A percentile compares a stretch with the other conserved stretches of the same genome.
Evolutionary conservation across 2,888 invertebrate genomes (phyloP).

Genomic region (Eristalis pertinax): DNA sequence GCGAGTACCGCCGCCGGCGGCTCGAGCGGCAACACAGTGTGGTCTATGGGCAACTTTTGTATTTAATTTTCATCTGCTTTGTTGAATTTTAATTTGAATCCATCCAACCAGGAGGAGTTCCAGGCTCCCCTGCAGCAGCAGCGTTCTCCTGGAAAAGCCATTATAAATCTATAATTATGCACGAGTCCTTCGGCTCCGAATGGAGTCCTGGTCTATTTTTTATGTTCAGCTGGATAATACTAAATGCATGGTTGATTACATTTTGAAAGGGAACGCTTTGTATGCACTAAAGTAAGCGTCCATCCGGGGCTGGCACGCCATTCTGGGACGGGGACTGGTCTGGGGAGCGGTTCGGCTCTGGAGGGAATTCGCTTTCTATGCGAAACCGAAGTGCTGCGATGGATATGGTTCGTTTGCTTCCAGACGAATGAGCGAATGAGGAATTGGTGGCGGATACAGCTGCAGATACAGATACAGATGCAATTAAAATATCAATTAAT

Average conservation of each 20-base stretch:
- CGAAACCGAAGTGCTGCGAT: not conserved
- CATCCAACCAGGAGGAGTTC: constrained; percentile 57
- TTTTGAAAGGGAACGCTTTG: constrained; percentile 65
- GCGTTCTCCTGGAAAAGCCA: constrained; percentile 45
- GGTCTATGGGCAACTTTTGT: constrained; percentile 68
- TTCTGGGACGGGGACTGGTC: constrained; percentile 26
- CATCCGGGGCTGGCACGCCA: not conserved
- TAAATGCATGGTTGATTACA: constrained; percentile 72
- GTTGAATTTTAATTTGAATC: constrained; percentile 72
- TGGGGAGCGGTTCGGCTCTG: constrained; percentile 15
- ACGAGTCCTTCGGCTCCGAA: constrained; percentile 54
- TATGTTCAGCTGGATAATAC: constrained; percentile 50
- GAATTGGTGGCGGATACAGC: constrained; percentile 7
- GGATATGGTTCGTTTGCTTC: constrained; percentile 57
- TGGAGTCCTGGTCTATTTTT: constrained; percentile 35
- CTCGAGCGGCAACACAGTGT: not conserved
- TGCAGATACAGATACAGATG: constrained; percentile 49
- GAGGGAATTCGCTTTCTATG: constrained; percentile 66
- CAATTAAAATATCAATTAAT: constrained; percentile 72
- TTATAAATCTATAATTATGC: constrained; percentile 72
- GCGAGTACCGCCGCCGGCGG: constrained; percentile 39
- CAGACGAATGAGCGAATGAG: constrained; percentile 16
- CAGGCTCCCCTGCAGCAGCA: not conserved
- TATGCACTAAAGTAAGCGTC: constrained; percentile 54
- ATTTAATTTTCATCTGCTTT: constrained; percentile 71